A percentile compares a stretch with the other conserved stretches of the same genome.
phyloP scores from a whole-genome alignment of 2,888 invertebrate species.

The Sinotaia quadrata region DNA sequence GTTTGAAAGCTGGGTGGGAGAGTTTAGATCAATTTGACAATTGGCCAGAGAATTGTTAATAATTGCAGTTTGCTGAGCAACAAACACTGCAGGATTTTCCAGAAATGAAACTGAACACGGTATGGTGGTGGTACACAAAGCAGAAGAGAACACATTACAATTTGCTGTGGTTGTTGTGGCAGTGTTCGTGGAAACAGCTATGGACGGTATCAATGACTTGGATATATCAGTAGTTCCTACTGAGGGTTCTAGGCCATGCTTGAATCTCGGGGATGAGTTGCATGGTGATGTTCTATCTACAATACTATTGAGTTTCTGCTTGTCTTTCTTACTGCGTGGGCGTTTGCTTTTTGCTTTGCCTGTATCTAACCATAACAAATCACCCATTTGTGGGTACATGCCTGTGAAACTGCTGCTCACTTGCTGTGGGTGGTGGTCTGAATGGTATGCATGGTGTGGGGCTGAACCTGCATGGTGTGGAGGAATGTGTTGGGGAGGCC shows the following conservation, averaged over 20 bases:
- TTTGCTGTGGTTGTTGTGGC: slow-evolving; percentile 15
- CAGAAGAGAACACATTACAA: slow-evolving; percentile 17
- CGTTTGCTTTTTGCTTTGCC: slow-evolving; percentile 46
- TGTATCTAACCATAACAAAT: slow-evolving; percentile 41
- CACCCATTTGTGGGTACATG: slow-evolving; percentile 33
- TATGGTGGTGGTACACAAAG: slow-evolving; percentile 19
- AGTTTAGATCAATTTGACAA: slow-evolving; percentile 30
- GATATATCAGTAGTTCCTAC: slow-evolving; percentile 2
- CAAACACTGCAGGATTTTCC: slow-evolving; percentile 91
- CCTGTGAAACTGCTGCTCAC: slow-evolving; percentile 3
- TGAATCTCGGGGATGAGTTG: slow-evolving; percentile 72
- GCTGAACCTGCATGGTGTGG: slow-evolving; percentile 13
- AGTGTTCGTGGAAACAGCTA: neutral
- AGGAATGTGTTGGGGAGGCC: slow-evolving; percentile 16
- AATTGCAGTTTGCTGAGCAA: slow-evolving; percentile 90
- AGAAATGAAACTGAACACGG: slow-evolving; percentile 79
- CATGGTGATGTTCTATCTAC: slow-evolving; percentile 72
- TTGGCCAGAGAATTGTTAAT: slow-evolving; percentile 71
- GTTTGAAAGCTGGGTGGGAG: slow-evolving; percentile 7
- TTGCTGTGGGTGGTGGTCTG: slow-evolving; percentile 18
- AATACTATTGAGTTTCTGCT: slow-evolving; percentile 50
- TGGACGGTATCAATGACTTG: slow-evolving; percentile 27
- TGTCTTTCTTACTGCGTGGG: slow-evolving; percentile 51
- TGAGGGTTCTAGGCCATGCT: neutral
- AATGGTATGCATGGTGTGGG: slow-evolving; percentile 16